Conservation (phyloP, 2,888 invertebrate species). For the Eupithecia insigniata region DNA sequence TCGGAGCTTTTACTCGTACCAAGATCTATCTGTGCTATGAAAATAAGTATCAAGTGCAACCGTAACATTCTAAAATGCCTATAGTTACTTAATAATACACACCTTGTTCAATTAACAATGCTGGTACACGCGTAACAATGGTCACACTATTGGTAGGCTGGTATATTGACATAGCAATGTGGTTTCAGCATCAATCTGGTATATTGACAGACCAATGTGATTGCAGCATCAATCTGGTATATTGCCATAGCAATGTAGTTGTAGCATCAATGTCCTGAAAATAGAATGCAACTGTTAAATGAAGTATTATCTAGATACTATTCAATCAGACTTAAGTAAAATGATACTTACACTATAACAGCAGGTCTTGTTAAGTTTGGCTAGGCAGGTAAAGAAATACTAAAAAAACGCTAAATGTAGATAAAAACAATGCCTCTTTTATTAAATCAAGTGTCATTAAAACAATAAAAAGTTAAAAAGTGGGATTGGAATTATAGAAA, state of each 20-base stretch:
- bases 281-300: background rate
- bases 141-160: background rate
- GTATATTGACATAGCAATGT: background rate
- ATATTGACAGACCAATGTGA: background rate
- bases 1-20: no score
- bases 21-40: background rate
- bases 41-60: background rate
- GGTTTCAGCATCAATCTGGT: background rate
- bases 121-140: background rate
- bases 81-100: background rate
- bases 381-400: background rate
- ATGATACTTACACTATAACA: background rate
- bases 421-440: background rate
- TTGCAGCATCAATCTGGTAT: no score
- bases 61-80: background rate
- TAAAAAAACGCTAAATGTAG: background rate
- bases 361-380: background rate
- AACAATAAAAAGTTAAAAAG: background rate
- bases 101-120: background rate
- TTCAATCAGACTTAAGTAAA: background rate
- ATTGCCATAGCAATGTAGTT: background rate
- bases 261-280: background rate
- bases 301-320: background rate
- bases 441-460: background rate
- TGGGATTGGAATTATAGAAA: constrained; percentile 11